Evolutionary conservation across 2,888 invertebrate genomes (phyloP), one percentile per base, ranked within the genome.

Genomic region (Drosophila fungiperda): DNA sequence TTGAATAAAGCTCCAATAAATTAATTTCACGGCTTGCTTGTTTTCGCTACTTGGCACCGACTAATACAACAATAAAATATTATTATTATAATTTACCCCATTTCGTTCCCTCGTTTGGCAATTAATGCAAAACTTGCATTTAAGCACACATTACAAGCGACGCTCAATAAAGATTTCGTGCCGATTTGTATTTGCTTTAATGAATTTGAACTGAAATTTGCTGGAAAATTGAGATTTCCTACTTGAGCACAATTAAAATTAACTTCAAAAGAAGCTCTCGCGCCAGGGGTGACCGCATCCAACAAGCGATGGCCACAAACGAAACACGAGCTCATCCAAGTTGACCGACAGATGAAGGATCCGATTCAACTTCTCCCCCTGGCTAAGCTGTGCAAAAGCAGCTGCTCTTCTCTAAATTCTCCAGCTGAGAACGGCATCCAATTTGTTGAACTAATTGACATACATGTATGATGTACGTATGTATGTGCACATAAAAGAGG

Each of bases 161-260:
- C 40, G 52, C 72, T 59, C 54, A 42, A 64, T 64, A 50, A 59
- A 72, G 70, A 78, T 66, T 66, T 82, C 73, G 77, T 70, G 80
- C 83, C 77, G 85, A 82, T 82, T 77, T 38, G 35, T 20, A 45
- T 45, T 45, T 79, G 74, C 69, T 74, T 76, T 72, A 69, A 73
- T 75, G 65, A 74, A 78, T 83, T 78, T 78, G 65, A 81, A 78
- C 69, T 68, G 72, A 73, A 80, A 86, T 12, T 72, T 83, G 90
- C 80, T 80, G 72, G 68, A 83, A 89, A 86, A 86, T 90, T 83
- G 82, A 90, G 86, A 86, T 90, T 90, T 86, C 86, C 90, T 90
- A 73, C 89, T 86, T 89, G 79, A 80, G 72, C 63, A 67, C 83
- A 90, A 90, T 86, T 89, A 88, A 90, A 86, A 86, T 90, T 73